Evolutionary conservation across 2,888 invertebrate genomes (phyloP), one percentile per base, ranked within the genome.

Genomic region (Limulus polyphemus): DNA sequence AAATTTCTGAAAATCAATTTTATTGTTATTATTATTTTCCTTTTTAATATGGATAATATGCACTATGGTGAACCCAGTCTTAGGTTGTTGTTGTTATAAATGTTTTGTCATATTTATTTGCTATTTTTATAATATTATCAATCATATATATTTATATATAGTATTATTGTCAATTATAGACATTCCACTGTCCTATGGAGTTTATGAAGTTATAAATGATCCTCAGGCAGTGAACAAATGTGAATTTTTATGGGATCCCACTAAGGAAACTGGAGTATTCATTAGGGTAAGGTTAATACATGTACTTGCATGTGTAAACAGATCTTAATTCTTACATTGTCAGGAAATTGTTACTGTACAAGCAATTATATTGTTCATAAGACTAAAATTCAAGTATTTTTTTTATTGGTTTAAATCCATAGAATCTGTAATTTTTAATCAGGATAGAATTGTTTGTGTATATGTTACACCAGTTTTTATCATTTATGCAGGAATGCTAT

Each of bases 161-260:
- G 7, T 32, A 32, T 32, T 1, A 32, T 7, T 32, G 32, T 32
- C 32, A 32, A 32, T 62, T 2, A 60, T 49, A 65, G 78, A 97
- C 76, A 85, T 95, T 0, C 95, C 95, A 0, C 81, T 95, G 12
- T 94, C 93, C 0, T 95, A 94, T 76, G 95, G 95, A 0, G 82
- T 94, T 71, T 84, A 85, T 60, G 87, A 93, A 69, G 86, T 91
- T 17, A 82, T 84, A 58, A 88, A 91, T 74, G 83, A 83, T 56
- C 78, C 82, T 17, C 80, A 80, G 65, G 81, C 81, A 62, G 77
- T 90, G 65, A 95, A 94, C 79, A 83, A 86, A 2, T 82, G 91
- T 3, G 90, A 92, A 74, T 89, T 97, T 63, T 83, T 84, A 72
- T 97, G 95, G 95, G 94, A 97, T 78, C 93, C 95, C 0, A 87